phyloP scores from a whole-genome alignment of 2,888 invertebrate genomes.

The Scaptomyza caliginosa region DNA sequence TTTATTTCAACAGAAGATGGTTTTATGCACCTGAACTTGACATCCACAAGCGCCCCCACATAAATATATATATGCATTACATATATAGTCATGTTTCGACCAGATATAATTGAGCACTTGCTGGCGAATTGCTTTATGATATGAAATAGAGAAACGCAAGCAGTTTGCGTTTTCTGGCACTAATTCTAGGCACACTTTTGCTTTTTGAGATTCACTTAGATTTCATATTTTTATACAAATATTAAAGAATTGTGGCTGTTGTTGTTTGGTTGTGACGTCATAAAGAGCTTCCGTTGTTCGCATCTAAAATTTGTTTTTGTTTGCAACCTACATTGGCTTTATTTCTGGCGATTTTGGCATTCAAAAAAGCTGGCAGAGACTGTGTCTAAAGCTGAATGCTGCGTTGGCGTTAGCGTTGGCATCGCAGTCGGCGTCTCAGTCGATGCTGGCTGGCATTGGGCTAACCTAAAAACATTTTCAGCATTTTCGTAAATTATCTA shows the following conservation, averaged over 20 bases:
- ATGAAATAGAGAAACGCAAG: conserved; percentile 53
- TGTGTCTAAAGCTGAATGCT: conserved; percentile 29
- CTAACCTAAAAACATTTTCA: conserved; percentile 66
- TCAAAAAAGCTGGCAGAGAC: conserved; percentile 29
- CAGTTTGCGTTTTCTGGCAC: conserved; percentile 52
- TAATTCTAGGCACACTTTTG: conserved; percentile 66
- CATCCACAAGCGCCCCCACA: conserved; percentile 24
- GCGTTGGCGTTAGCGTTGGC: conserved; percentile 32
- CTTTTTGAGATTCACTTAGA: conserved; percentile 28
- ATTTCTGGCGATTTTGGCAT: conserved; percentile 75
- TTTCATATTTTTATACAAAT: conserved; percentile 32
- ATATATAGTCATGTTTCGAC: conserved; percentile 20
- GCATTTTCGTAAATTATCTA: conserved; percentile 62
- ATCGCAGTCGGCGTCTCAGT: conserved; percentile 6
- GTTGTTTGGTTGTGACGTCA: conserved; percentile 61
- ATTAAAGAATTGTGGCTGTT: conserved; percentile 6
- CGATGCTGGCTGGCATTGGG: conserved; percentile 53
- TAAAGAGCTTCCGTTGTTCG: conserved; percentile 61
- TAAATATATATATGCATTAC: background rate
- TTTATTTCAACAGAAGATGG: conserved; percentile 4
- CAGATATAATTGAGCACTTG: conserved; percentile 23
- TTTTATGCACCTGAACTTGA: conserved; percentile 40
- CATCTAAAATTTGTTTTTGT: conserved; percentile 57
- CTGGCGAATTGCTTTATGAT: conserved; percentile 52
- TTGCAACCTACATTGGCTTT: conserved; percentile 55